Evolutionary conservation across 2,888 invertebrate species (phyloP).

Genomic region (Conops quadrifasciatus): DNA sequence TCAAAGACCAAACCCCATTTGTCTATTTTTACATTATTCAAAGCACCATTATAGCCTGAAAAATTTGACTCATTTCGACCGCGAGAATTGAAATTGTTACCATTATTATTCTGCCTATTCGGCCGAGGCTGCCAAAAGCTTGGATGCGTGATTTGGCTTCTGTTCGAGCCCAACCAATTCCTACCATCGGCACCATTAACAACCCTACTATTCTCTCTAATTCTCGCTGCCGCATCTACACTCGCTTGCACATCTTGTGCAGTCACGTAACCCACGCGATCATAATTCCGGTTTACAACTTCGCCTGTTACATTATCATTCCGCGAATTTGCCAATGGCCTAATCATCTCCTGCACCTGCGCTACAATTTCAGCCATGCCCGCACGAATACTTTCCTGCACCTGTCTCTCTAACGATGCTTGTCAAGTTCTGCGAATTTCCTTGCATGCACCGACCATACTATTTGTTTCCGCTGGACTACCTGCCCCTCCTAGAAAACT

Average conservation of each 20-base stretch:
- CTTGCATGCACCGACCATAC: not conserved
- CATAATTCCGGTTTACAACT: not conserved
- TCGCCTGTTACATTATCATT: not conserved
- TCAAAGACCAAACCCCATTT: constrained; percentile 25
- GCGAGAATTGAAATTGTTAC: too few relatives aligned
- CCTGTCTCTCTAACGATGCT: not conserved
- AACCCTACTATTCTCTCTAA: not conserved
- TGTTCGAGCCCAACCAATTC: too few relatives aligned
- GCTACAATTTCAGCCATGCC: not conserved
- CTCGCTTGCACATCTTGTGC: not conserved
- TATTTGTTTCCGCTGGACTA: not conserved
- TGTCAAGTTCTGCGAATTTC: not conserved
- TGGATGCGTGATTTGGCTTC: too few relatives aligned
- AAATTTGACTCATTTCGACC: not conserved
- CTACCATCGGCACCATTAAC: too few relatives aligned
- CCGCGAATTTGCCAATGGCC: not conserved
- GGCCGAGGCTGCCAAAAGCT: too few relatives aligned
- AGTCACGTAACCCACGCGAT: not conserved
- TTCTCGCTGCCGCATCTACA: not conserved
- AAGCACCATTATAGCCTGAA: too few relatives aligned
- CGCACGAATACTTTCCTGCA: not conserved
- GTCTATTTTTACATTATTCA: constrained; percentile 11
- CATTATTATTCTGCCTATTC: too few relatives aligned
- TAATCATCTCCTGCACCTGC: too few relatives aligned
- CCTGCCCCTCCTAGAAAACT: too few relatives aligned